These are phyloP conservation scores for Cacatua alba DNA, from an alignment of 2,113 vertebrate species.

Conservation along the genomic window DNA sequence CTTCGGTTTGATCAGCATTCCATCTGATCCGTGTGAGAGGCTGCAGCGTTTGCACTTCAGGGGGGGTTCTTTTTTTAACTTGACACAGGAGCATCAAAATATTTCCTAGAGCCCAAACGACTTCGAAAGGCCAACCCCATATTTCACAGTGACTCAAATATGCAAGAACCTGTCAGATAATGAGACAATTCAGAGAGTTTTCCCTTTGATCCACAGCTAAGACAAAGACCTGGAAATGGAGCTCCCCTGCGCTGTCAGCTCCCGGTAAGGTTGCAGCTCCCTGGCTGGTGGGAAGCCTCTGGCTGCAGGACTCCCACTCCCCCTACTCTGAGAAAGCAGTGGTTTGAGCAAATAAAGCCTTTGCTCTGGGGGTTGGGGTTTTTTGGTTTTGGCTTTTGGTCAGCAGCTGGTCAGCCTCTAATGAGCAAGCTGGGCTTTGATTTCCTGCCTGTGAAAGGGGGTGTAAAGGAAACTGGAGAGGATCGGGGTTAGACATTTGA, in stretches of 20 bases:
- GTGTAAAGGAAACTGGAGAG: neutral
- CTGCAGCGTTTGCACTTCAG: neutral
- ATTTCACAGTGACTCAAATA: neutral
- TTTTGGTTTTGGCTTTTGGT: constrained; percentile 1
- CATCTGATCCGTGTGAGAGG: fast-evolving
- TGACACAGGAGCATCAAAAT: neutral
- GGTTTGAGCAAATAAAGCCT: constrained; percentile 11
- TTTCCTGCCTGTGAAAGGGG: constrained; percentile 41
- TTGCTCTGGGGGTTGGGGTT: neutral
- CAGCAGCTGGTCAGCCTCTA: constrained; percentile 35
- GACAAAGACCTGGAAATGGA: neutral
- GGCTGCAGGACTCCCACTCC: neutral
- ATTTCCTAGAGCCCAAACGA: neutral
- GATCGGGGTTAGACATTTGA: neutral
- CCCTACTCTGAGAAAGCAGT: neutral
- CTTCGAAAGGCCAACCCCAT: neutral
- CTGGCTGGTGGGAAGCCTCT: constrained; percentile 21
- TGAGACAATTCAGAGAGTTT: neutral
- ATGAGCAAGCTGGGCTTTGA: constrained; percentile 1
- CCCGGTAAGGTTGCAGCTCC: neutral
- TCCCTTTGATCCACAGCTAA: neutral
- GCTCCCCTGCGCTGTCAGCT: neutral
- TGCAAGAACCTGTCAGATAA: neutral
- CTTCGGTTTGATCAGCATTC: neutral
- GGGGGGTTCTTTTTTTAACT: neutral